A percentile compares a stretch with the other conserved stretches of the same genome.
Conservation (phyloP, 2,797 vertebrate species). For the Ibycter americanus region DNA sequence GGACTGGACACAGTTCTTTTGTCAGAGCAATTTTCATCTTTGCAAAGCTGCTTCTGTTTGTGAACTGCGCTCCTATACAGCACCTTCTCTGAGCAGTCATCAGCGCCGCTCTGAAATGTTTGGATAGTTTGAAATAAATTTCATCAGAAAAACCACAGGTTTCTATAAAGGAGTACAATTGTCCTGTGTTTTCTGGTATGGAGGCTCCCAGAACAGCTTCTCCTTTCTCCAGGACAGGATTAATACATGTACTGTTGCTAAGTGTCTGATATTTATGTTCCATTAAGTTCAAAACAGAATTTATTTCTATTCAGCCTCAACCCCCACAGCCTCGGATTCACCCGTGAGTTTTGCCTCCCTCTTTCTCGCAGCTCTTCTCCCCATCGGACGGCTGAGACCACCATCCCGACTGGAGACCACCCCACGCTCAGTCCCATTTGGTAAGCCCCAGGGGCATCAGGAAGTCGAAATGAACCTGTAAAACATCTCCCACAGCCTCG, state of each 20-base stretch:
- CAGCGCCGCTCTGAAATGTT: background rate
- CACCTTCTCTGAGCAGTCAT: slow-evolving; percentile 16
- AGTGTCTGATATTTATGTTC: background rate
- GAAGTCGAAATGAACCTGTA: background rate
- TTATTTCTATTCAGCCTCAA: slow-evolving; percentile 7
- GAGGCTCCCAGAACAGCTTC: slow-evolving; percentile 48
- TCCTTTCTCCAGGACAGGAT: slow-evolving; percentile 47
- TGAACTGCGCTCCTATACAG: background rate
- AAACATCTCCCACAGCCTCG: background rate
- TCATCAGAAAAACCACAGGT: slow-evolving; percentile 55
- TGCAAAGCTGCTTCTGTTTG: slow-evolving; percentile 51
- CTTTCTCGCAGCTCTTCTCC: background rate
- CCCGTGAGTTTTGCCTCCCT: background rate
- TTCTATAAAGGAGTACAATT: slow-evolving; percentile 61
- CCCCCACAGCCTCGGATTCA: background rate
- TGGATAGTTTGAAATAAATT: slow-evolving; percentile 66
- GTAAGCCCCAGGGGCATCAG: background rate
- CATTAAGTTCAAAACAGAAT: slow-evolving; percentile 10
- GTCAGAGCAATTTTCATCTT: background rate
- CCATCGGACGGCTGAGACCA: background rate
- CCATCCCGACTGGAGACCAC: background rate
- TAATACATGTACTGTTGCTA: slow-evolving; percentile 39
- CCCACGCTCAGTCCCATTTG: background rate
- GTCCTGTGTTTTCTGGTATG: slow-evolving; percentile 47
- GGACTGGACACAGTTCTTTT: slow-evolving; percentile 46